Evolutionary conservation across 37 sponge, comb jelly and placozoan species (phyloP).

Genomic region (Petrosia ficiformis): DNA sequence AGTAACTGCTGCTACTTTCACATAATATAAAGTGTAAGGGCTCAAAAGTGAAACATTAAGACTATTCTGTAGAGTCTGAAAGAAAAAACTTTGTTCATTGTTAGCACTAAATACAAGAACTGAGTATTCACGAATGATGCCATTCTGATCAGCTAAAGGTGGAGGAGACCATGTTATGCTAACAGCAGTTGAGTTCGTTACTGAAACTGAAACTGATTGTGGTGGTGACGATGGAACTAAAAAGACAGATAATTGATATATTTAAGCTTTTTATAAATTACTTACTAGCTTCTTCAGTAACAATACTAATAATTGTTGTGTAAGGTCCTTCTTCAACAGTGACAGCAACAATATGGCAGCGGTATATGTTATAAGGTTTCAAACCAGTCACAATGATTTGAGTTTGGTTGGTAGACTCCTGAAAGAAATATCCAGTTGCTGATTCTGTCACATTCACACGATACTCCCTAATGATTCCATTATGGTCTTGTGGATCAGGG

Average conservation of each 20-base stretch:
- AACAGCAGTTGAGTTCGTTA: background rate
- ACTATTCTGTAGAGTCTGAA: background rate
- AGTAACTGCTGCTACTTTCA: constrained; percentile 31
- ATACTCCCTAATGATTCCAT: constrained; percentile 37
- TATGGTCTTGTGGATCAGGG: constrained; percentile 10
- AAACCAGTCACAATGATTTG: constrained; percentile 9
- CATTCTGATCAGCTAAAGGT: background rate
- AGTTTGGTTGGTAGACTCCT: background rate
- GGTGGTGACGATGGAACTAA: constrained; percentile 3
- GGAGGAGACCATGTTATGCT: background rate
- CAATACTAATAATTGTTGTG: constrained; percentile 1
- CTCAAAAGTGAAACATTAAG: background rate
- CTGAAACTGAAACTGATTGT: background rate
- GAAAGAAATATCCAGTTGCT: background rate
- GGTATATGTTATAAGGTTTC: constrained; percentile 42
- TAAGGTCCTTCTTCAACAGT: constrained; percentile 26
- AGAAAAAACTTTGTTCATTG: background rate
- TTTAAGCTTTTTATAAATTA: background rate
- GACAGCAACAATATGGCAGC: constrained; percentile 21
- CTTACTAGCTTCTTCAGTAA: constrained; percentile 43
- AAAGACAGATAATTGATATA: background rate
- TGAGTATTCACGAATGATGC: constrained; percentile 10
- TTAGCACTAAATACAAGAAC: background rate
- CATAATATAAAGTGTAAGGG: constrained; percentile 9
- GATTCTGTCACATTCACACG: constrained; percentile 8